Percentiles rank a stretch among this genome's conserved stretches.
Conservation (phyloP, 2,797 vertebrate species). For the Acanthurus leucopareius region DNA sequence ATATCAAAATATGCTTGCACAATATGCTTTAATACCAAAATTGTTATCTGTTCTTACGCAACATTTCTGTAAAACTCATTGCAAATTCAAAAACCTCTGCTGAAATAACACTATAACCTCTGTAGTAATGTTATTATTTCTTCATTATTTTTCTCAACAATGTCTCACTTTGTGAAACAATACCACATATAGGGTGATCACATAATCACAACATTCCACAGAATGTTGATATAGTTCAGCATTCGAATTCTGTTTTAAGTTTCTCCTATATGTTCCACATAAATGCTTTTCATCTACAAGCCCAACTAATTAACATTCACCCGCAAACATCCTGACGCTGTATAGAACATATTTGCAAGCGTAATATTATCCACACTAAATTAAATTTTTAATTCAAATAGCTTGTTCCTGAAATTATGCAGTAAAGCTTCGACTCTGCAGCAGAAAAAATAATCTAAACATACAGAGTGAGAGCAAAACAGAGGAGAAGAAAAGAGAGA, state of each 20-base stretch:
- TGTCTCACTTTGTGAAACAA: background rate
- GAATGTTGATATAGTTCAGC: background rate
- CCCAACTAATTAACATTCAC: background rate
- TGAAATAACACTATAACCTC: background rate
- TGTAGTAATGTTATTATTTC: no score
- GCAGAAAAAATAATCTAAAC: background rate
- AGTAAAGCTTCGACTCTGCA: constrained; percentile 3
- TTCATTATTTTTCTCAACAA: no score
- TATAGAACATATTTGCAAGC: background rate
- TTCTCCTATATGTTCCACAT: background rate
- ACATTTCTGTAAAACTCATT: background rate
- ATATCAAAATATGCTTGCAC: background rate
- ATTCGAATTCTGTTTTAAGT: background rate
- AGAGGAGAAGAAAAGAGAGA: background rate
- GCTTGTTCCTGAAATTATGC: background rate
- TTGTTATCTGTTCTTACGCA: background rate
- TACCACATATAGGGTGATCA: background rate
- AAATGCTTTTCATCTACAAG: background rate
- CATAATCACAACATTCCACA: background rate
- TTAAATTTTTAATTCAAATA: constrained; percentile 7
- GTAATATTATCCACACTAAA: background rate
- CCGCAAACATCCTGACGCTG: background rate
- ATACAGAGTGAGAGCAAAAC: background rate
- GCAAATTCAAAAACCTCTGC: background rate
- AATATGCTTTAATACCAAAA: background rate